Conservation (phyloP, 2,797 vertebrate species). For the Phataginus tetradactyla region DNA sequence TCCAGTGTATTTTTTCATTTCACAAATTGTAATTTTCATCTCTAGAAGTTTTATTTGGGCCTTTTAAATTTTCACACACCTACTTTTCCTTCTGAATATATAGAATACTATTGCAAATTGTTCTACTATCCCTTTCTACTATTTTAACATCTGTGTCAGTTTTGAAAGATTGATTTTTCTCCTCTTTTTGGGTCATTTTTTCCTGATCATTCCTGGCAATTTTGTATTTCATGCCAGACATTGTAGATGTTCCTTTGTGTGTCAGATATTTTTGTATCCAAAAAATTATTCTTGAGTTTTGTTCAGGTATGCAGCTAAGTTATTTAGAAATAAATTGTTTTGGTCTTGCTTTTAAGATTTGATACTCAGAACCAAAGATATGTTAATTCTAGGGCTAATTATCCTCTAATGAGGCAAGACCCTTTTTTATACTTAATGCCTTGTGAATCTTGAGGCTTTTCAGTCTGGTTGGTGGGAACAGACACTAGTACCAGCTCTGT, state of each 20-base stretch:
- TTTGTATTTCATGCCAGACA: constrained; percentile 7
- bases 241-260: neutral
- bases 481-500: neutral
- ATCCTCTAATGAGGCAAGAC: neutral
- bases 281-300: constrained; percentile 12
- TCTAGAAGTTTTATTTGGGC: constrained; percentile 10
- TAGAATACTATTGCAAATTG: neutral
- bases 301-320: neutral
- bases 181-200: neutral
- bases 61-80: neutral
- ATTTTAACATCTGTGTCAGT: neutral
- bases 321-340: neutral
- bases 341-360: constrained; percentile 48
- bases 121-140: neutral
- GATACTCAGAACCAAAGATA: neutral
- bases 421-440: neutral
- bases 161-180: neutral
- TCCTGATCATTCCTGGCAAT: neutral
- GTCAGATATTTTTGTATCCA: neutral
- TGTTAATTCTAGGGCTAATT: neutral
- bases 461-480: neutral
- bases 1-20: neutral
- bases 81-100: neutral
- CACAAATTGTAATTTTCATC: neutral
- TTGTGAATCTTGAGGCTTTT: neutral